Base-by-base conservation (phyloP, 30 jellyfish, hydroid and myxozoan genomes). In the Pseudorhiza aurosa region DNA sequence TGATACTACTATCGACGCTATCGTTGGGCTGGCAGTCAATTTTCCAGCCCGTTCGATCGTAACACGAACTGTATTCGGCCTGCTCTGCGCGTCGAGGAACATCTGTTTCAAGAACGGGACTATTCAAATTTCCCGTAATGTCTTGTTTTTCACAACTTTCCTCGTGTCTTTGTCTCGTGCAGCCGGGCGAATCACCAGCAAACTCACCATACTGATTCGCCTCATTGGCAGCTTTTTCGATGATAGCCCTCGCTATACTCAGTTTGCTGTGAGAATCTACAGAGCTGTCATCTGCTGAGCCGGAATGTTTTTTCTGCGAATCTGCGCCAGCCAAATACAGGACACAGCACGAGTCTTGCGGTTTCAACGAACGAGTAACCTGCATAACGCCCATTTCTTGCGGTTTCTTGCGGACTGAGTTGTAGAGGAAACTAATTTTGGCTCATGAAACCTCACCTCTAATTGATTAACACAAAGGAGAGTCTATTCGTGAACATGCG, bases 321-420 rank as follows among this genome's bases (percentile, higher is more conserved):
- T 40, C 7, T 15, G 46, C 81, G 65, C 62, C 79, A 40, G 64
- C 91, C 84, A 80, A 50, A 65, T 62, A 80, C 49, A 65, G 33
- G 49, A 62, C 91, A 70, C 39, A 31, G 26, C 69, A 59, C 27
- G 80, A 42, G 32, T 80, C 71, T 68, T 80, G 91, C 24, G 91
- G 91, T 80, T 80, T 80, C 58, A 65, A 55, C 73, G 84, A 77
- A 14, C 69, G 84, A 80, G 81, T 65, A 25, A 80, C 81, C 81
- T 68, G 84, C 77, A 46, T 80, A 31, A 80, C 91, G 49, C 83
- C 91, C 91, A 80, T 80, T 50, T 33, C 73, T 80, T 58, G 84
- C 37, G 79, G 91, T 80, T 65, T 68, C 83, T 60, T 44, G 60
- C 46, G 68, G 74, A 44, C 53, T 51, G 33, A 57, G 42, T 51